Conservation (phyloP, 1,140 invertebrate genomes). For the Drosophila equinoxialis region DNA sequence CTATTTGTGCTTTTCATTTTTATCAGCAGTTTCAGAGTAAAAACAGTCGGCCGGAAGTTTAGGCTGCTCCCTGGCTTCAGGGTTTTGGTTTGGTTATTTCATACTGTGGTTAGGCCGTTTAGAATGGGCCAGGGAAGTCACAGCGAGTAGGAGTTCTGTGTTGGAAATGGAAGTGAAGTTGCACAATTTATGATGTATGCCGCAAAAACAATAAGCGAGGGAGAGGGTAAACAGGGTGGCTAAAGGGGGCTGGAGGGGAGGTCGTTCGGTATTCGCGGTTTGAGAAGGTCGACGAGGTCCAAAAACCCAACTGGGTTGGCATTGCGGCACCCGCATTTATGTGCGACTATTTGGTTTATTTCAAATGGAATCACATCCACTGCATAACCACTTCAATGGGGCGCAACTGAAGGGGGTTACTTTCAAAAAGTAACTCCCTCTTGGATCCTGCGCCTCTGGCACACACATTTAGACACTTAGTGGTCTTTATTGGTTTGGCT, state of each 20-base stretch:
- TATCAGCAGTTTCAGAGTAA: conserved; percentile 49
- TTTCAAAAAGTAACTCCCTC: background rate
- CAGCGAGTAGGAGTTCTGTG: background rate
- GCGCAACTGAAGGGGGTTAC: background rate
- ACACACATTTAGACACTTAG: conserved; percentile 71
- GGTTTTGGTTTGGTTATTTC: conserved; percentile 38
- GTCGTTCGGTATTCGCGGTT: background rate
- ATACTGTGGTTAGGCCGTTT: conserved; percentile 62
- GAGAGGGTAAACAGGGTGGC: too few relatives aligned
- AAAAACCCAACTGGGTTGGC: conserved; percentile 31
- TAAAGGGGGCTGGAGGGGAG: background rate
- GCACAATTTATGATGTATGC: conserved; percentile 65
- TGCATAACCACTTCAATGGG: conserved; percentile 1
- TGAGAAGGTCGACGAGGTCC: conserved; percentile 10
- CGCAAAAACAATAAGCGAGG: background rate
- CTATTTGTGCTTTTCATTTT: conserved; percentile 35
- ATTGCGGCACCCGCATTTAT: conserved; percentile 75
- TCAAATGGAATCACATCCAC: conserved; percentile 74
- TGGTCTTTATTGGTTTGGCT: conserved; percentile 73
- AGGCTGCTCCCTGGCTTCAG: conserved; percentile 52
- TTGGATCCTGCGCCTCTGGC: conserved; percentile 1
- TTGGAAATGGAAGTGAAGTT: conserved; percentile 38
- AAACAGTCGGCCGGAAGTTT: conserved; percentile 66
- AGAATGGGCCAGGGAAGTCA: conserved; percentile 34
- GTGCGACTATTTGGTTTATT: conserved; percentile 80